Base-by-base conservation (phyloP, 2,888 invertebrate species). In the Pristionchus maxplancki region DNA sequence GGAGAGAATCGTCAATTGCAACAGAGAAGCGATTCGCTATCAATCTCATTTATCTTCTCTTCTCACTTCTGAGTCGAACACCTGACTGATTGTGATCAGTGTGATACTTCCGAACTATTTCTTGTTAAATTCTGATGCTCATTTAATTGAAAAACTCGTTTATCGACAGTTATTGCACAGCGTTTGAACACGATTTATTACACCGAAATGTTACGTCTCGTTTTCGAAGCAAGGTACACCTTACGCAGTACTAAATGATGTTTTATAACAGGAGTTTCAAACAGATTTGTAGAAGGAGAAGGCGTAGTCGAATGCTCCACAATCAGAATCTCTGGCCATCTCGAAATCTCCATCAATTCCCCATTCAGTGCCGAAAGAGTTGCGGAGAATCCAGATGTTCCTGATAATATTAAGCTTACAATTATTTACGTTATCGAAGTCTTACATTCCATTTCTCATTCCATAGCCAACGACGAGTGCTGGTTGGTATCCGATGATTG, bases 311-410 rank as follows among this genome's bases (percentile, higher is more conserved):
- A 71, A 37, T 71, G 64, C 17, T 31, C 20, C 71, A 71, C 71
- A 71, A 9, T 34, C 37, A 0, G 71, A 24, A 34, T 71, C 37
- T 37, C 31, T 71, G 2, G 6, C 3, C 82, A 83, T 83, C 24
- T 83, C 53, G 34, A 83, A 83, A 24, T 83, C 82, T 34, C 82
- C 82, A 13, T 50, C 13, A 2, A 31, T 34, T 53, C 82, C 82
- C 82, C 82, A 83, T 0, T 53, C 53, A 15, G 37, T 34, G 20
- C 82, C 82, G 53, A 83, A 83, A 1, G 82, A 83, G 9, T 83
- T 83, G 0, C 82, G 82, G 24, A 83, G 53, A 28, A 83, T 83
- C 82, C 82, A 83, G 0, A 83, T 37, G 0, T 83, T 31, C 15
- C 82, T 83, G 50, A 1, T n/a, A 24, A 31, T 62, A 5, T n/a